Base-by-base conservation (phyloP, 2,888 invertebrate species). In the Synanthedon vespiformis region DNA sequence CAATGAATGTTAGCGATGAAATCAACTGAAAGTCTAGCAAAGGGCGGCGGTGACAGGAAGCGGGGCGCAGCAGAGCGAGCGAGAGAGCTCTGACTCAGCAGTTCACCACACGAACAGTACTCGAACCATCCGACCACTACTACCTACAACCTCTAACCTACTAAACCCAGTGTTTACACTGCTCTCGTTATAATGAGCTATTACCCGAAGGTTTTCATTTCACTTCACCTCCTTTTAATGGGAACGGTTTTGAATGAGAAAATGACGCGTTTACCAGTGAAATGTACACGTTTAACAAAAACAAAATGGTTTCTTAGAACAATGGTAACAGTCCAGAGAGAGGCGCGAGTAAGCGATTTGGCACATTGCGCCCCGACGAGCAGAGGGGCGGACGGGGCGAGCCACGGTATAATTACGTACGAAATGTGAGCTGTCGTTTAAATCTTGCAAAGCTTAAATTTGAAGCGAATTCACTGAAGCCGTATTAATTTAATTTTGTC, bases 291-390 rank as follows among this genome's bases (percentile, higher is more conserved):
- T 41, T 41, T 44, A 44, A 44, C 44, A 44, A 44, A 34, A 44
- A 44, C 44, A 44, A 44, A 44, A 44, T 44, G 44, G 13, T 44
- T n/a, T 2, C 44, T 13, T 44, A 44, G 61, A 64, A 68, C 72
- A 65, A 65, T 70, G 68, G 79, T 82, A 76, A 68, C 58, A 65
- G 66, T 62, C 58, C 62, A 64, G 72, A 69, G 73, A 64, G 72
- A 69, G 73, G 70, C 74, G 77, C 80, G 81, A 82, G 76, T 81
- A 84, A 83, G 81, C 84, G 85, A 82, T 84, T 85, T 83, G 82
- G 84, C 82, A 83, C 84, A 81, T 80, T 74, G 80, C 80, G 76
- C 81, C 68, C 73, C 72, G 68, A 68, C 34, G 34, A 10, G 34
- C 34, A 34, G 34, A 34, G 34, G 34, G 34, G 34, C 34, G 67